A percentile compares a stretch with the other conserved stretches of the same genome.
phyloP scores from a whole-genome alignment of 2,797 vertebrate species.

The Poeciliopsis presidionis region DNA sequence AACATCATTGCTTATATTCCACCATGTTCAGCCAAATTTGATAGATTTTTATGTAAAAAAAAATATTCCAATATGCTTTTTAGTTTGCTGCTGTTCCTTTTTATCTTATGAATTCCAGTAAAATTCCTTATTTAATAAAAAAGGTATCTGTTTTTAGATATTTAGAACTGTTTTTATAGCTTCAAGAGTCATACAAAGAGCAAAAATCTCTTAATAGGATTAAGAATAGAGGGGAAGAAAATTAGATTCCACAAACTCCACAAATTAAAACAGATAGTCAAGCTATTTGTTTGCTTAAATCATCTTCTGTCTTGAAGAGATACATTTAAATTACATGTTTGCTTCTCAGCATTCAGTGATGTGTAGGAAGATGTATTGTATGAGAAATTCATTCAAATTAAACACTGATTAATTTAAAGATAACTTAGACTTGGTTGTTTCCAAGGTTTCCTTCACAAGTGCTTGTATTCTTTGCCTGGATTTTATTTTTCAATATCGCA shows the following conservation, averaged over 20 bases:
- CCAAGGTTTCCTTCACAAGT: not conserved
- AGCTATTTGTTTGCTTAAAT: not conserved
- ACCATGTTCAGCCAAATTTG: not conserved
- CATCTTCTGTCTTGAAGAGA: not conserved
- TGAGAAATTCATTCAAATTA: not conserved
- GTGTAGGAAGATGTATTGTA: not conserved
- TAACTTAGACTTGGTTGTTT: not conserved
- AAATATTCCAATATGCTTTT: not conserved
- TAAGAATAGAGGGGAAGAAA: not conserved
- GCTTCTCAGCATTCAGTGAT: not conserved
- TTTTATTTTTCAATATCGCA: not conserved
- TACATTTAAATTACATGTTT: not conserved
- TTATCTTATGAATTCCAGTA: not conserved
- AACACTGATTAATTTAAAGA: not conserved
- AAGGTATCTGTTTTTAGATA: not conserved
- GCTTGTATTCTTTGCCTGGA: not conserved
- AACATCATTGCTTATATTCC: too few relatives aligned
- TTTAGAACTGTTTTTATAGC: not conserved
- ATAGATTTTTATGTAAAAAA: not conserved
- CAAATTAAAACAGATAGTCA: not conserved
- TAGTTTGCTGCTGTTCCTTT: not conserved
- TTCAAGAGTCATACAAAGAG: not conserved
- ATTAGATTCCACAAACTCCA: not conserved
- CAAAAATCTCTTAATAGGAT: not conserved
- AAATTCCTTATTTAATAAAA: not conserved